Percentiles rank a stretch among this genome's conserved stretches.
These are phyloP conservation scores for Andrena dorsata DNA, from an alignment of 2,888 invertebrate genomes.

Conservation along the genomic window DNA sequence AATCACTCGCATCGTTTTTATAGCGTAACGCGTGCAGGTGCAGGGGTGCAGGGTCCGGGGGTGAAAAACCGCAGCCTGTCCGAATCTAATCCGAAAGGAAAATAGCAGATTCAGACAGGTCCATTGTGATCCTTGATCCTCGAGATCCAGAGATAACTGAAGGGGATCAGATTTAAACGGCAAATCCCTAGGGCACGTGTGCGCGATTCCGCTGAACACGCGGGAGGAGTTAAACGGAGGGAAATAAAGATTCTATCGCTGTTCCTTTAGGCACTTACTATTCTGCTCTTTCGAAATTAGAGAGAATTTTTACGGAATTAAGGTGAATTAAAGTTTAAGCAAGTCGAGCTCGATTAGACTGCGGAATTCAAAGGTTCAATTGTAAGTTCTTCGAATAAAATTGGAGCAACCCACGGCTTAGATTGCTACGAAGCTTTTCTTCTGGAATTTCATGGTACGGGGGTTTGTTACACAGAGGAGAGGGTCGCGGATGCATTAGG, in stretches of 20 bases:
- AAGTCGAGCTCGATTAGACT: no score
- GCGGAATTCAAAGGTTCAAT: no score
- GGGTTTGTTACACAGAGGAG: background rate
- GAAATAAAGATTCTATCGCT: background rate
- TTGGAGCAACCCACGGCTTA: no score
- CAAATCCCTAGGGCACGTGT: slow-evolving; percentile 63
- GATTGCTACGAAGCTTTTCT: background rate
- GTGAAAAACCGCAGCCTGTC: slow-evolving; percentile 53
- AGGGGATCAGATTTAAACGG: slow-evolving; percentile 70
- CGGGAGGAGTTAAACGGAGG: slow-evolving; percentile 1
- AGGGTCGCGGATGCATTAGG: slow-evolving; percentile 20
- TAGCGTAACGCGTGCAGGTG: slow-evolving; percentile 26
- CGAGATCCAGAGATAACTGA: slow-evolving; percentile 67
- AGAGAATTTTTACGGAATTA: background rate
- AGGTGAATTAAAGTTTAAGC: no score
- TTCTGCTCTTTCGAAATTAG: background rate
- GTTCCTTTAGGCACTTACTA: background rate
- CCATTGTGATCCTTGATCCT: slow-evolving; percentile 72
- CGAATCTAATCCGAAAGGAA: slow-evolving; percentile 72
- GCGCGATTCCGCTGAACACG: slow-evolving; percentile 15
- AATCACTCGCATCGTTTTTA: background rate
- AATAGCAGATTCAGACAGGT: slow-evolving; percentile 65
- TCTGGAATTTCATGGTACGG: background rate
- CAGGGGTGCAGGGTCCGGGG: slow-evolving; percentile 10
- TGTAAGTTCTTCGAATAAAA: no score